Conservation (phyloP, 2,113 vertebrate species). For the Strix aluco region DNA sequence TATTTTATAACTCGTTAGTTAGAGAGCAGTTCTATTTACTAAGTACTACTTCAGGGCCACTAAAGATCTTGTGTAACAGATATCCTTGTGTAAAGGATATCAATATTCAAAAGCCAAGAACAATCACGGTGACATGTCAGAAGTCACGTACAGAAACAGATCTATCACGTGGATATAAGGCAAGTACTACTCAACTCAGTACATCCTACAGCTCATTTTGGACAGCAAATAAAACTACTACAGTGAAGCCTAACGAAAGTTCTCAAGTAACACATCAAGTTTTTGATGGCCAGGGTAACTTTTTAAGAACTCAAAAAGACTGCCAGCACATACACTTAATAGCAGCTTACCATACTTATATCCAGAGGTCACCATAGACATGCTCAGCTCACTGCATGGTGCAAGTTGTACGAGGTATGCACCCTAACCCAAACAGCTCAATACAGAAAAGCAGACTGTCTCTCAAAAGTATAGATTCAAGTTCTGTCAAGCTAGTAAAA, state of each 20-base stretch:
- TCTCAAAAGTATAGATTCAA: background rate
- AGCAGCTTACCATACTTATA: background rate
- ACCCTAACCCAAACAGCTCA: background rate
- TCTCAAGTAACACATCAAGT: background rate
- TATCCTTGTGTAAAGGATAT: background rate
- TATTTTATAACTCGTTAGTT: background rate
- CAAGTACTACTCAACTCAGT: background rate
- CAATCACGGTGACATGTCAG: background rate
- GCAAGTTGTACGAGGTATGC: background rate
- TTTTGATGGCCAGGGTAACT: background rate
- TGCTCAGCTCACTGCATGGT: background rate
- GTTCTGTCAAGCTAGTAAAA: background rate
- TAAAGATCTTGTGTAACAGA: background rate
- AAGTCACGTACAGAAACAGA: background rate
- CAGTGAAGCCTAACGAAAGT: background rate
- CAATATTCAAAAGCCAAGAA: background rate
- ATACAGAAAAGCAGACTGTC: background rate
- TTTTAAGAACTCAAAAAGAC: background rate
- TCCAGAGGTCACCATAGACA: background rate
- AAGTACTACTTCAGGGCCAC: background rate
- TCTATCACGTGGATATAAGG: background rate
- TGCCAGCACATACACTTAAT: background rate
- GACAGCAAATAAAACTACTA: background rate
- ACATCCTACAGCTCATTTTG: background rate
- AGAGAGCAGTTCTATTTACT: background rate